Evolutionary conservation across 1,140 invertebrate genomes (phyloP), one percentile per base, ranked within the genome.

Genomic region (Trichonephila clavata): DNA sequence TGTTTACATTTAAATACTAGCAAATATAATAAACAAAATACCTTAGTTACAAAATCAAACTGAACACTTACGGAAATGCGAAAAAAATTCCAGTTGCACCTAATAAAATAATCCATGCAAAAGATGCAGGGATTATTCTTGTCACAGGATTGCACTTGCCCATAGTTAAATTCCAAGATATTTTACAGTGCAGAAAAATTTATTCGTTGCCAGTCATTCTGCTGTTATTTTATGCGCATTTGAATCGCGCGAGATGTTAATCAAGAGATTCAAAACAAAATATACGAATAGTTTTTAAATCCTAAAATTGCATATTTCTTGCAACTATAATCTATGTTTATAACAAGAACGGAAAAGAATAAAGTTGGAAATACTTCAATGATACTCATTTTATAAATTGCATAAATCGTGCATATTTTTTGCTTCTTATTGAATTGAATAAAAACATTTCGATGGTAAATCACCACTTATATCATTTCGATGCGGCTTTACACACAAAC

Each of bases 51-150:
- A 50, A 10, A 39, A 50, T 50, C 50, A 7, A 50, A 50, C 7
- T 68, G 24, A 61, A 13, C 94, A 98, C 98, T 98, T 97, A 99
- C 98, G 98, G 98, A 96, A 98, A 99, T 96, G 97, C 98, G 96
- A 99, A 99, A 97, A 99, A 99, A 94, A 98, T 97, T 95, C 97
- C 97, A 94, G 98, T 99, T 94, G 98, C 98, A 95, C 97, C 97
- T 95, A 99, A 96, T 94, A 99, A 97, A 95, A 99, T 96, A 94
- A 97, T 97, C 99, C 99, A 99, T 95, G 99, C 99, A 96, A 99
- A 98, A 95, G 98, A 98, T 95, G 98, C 98, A 96, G 99, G 99
- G 96, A 99, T 97, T 96, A 98, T 98, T 97, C 98, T 98, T 95
- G 98, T 98, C 96, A 98, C 13, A 80, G 92, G 92, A 88, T 86